A percentile compares a stretch with the other conserved stretches of the same genome.
phyloP scores from a whole-genome alignment of 2,797 vertebrate genomes.

The Ctenosaura bakeri region DNA sequence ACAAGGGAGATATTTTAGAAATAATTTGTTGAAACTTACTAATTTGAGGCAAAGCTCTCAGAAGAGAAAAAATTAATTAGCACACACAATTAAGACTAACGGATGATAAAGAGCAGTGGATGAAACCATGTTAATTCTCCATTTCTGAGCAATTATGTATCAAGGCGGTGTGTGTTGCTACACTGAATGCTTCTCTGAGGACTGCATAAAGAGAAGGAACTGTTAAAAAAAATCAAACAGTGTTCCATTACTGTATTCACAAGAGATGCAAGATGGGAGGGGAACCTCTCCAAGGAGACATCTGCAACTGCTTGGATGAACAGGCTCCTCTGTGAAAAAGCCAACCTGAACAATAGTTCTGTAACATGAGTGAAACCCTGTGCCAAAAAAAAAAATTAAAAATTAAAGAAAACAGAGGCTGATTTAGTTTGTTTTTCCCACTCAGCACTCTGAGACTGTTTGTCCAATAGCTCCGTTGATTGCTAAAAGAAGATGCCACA shows the following conservation, averaged over 20 bases:
- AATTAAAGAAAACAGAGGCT: not conserved
- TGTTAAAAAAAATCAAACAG: not conserved
- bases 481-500: not conserved
- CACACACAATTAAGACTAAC: not conserved
- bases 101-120: slow-evolving; percentile 6
- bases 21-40: not conserved
- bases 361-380: not conserved
- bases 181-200: not conserved
- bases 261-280: not conserved
- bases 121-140: not conserved
- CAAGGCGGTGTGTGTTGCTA: not conserved
- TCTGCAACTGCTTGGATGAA: not conserved
- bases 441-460: not conserved
- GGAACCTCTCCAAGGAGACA: not conserved
- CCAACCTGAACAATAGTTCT: not conserved
- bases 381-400: not conserved
- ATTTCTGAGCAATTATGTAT: not conserved
- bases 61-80: slow-evolving; percentile 10
- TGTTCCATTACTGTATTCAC: rapidly evolving
- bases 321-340: not conserved
- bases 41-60: not conserved
- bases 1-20: not conserved
- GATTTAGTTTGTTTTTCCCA: not conserved
- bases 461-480: not conserved
- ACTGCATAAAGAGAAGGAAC: not conserved